Evolutionary conservation across 2,113 vertebrate genomes (phyloP).

Genomic region (Hydrolagus affinis): DNA sequence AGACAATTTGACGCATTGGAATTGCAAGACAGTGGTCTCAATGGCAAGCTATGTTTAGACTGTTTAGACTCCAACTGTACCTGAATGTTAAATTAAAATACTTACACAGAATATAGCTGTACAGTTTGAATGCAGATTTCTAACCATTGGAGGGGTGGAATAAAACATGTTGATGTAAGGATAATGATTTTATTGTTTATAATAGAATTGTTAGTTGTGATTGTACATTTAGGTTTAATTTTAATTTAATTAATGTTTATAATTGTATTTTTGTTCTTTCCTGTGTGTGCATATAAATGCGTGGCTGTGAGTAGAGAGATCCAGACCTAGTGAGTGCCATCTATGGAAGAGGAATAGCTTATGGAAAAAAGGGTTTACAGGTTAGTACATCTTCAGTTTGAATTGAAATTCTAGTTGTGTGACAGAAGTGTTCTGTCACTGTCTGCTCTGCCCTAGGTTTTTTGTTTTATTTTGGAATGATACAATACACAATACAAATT

Average conservation of each 20-base stretch:
- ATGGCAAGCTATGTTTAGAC: no score
- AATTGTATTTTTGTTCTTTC: slow-evolving; percentile 39
- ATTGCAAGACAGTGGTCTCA: no score
- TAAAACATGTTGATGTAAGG: not conserved
- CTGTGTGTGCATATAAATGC: not conserved
- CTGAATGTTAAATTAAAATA: no score
- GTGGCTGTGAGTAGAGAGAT: slow-evolving; percentile 62
- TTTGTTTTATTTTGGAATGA: no score
- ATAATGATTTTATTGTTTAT: not conserved
- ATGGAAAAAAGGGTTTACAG: slow-evolving; percentile 90
- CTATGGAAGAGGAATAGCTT: slow-evolving; percentile 91
- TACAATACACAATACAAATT: no score
- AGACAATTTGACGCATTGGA: no score
- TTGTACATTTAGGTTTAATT: not conserved
- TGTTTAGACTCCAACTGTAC: no score
- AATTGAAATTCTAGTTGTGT: not conserved
- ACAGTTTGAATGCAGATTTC: not conserved
- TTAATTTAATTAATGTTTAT: no score
- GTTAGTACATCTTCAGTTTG: slow-evolving; percentile 55
- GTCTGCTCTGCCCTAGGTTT: not conserved
- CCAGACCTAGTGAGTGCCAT: slow-evolving; percentile 91
- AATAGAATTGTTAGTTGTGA: not conserved
- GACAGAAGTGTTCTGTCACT: not conserved
- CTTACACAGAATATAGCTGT: not conserved
- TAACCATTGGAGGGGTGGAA: not conserved